Percentiles rank a stretch among this genome's conserved stretches.
phyloP scores from a whole-genome alignment of 2,797 vertebrate genomes.

The Eidolon dupreanum region DNA sequence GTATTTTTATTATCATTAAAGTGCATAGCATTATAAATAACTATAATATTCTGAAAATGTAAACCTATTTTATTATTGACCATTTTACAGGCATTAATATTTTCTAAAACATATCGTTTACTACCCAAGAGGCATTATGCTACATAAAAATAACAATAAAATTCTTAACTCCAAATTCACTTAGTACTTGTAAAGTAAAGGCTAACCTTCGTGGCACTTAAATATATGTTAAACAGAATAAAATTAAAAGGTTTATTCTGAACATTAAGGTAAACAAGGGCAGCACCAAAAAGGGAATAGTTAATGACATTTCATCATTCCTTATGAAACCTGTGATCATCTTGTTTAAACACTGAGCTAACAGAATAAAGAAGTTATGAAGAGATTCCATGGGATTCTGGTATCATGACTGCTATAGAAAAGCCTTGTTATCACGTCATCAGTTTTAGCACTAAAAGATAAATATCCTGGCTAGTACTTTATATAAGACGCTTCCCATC shows the following conservation, averaged over 20 bases:
- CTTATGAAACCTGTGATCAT: neutral
- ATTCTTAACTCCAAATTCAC: neutral
- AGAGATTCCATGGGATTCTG: neutral
- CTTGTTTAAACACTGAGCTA: neutral
- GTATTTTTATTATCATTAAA: neutral
- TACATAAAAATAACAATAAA: neutral
- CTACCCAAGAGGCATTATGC: neutral
- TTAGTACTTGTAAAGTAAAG: neutral
- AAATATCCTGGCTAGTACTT: neutral
- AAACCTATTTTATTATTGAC: neutral
- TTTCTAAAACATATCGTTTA: conserved; percentile 31
- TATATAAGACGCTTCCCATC: neutral
- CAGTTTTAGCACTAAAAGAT: conserved; percentile 13
- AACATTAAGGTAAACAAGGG: neutral
- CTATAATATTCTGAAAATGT: neutral
- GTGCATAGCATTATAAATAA: neutral
- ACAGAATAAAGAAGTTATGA: neutral
- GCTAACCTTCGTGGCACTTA: neutral
- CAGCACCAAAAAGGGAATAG: neutral
- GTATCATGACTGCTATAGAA: neutral
- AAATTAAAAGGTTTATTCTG: neutral
- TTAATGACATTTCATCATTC: neutral
- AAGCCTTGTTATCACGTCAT: conserved; percentile 21
- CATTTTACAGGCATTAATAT: neutral
- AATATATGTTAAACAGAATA: neutral